Conservation (phyloP, 2,113 vertebrate genomes). For the Psilopogon haemacephalus region DNA sequence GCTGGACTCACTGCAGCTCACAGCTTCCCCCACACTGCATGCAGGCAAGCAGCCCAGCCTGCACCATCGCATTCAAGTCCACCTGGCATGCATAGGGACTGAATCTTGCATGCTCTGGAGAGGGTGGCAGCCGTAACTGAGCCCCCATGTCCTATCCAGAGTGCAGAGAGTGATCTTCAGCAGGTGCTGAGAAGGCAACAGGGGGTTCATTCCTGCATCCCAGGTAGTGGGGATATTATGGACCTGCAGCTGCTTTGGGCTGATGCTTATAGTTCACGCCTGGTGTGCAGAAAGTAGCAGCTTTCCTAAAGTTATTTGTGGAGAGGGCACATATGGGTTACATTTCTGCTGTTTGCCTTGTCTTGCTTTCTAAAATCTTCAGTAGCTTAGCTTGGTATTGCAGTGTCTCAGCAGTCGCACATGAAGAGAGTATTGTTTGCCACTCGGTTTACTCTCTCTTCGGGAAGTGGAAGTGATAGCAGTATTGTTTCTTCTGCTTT, state of each 20-base stretch:
- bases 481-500: background rate
- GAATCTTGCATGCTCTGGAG: background rate
- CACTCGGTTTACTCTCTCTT: background rate
- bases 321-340: background rate
- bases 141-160: rapidly evolving
- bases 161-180: background rate
- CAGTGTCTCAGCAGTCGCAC: background rate
- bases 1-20: no score
- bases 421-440: background rate
- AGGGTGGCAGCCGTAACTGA: background rate
- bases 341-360: background rate
- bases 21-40: no score
- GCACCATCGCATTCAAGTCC: rapidly evolving
- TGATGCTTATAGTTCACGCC: background rate
- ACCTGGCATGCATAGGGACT: rapidly evolving
- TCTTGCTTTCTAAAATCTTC: background rate
- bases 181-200: background rate
- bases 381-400: background rate
- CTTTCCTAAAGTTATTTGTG: background rate
- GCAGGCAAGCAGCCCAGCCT: background rate
- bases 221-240: background rate
- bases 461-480: background rate
- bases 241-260: background rate
- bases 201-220: background rate
- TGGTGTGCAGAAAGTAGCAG: background rate